Evolutionary conservation across 2,797 vertebrate genomes (phyloP), one percentile per base, ranked within the genome.

Genomic region (Leptatherina wallacei): DNA sequence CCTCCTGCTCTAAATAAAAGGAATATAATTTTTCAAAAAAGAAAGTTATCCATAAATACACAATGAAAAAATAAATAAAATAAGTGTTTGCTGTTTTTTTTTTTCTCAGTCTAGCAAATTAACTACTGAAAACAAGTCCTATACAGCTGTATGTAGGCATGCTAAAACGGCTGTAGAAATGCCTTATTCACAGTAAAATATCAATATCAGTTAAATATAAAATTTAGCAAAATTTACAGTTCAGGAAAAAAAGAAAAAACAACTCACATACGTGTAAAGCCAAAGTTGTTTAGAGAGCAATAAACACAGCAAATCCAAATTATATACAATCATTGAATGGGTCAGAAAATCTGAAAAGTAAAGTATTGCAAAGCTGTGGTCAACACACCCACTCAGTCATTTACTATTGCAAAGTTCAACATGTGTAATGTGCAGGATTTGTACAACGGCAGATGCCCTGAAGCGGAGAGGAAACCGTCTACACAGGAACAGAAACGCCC

Each of bases 131-230:
- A 87, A 86, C 83, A 80, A 61, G 76, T 85, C 76, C 65, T 83
- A 81, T 92, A 93, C 92, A 92, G 74, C 73, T 81, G 70, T 87
- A 88, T 61, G 81, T 82, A 91, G 20, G 91, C 93, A 95, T 94
- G 94, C 93, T 86, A 76, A 91, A 89, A 85, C 80, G 73, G 79
- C 89, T 88, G 87, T 94, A 93, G 91, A 95, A 95, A 93, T 89
- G 93, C 91, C 67, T 89, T 93, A 92, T 93, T 94, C 92, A 94
- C 93, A 93, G 89, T 92, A 91, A 94, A 94, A 94, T 92, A 93
- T 88, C 83, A 90, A 90, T 80, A 83, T 83, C 86, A 70, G 83
- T 88, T 81, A 80, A 80, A 94, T 94, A 94, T 84, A 94, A 95
- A 94, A 93, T 88, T 88, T 92, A 87, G 89, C 84, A 94, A 94